Conservation (phyloP, 2,113 vertebrate species). For the Pungitius pungitius region DNA sequence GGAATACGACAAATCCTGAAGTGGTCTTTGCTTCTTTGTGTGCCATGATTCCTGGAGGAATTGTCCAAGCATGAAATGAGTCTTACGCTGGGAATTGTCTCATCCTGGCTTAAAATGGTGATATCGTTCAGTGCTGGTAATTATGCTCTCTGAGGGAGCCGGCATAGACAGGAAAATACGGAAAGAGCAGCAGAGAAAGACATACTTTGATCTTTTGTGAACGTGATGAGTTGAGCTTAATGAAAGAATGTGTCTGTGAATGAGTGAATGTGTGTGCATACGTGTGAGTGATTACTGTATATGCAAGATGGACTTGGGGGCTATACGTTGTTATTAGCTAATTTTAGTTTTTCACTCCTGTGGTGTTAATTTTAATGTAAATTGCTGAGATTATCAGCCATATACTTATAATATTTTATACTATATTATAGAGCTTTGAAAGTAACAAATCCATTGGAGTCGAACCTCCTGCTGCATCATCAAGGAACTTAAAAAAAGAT, state of each 20-base stretch:
- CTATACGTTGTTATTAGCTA: slow-evolving; percentile 19
- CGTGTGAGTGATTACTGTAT: slow-evolving; percentile 28
- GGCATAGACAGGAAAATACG: slow-evolving; percentile 60
- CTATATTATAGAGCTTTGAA: background rate
- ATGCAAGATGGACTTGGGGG: slow-evolving; percentile 30
- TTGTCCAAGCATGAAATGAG: slow-evolving; percentile 82
- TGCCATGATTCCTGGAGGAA: slow-evolving; percentile 75
- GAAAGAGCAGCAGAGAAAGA: slow-evolving; percentile 66
- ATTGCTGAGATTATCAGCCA: background rate
- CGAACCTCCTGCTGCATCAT: background rate
- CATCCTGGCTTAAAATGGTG: slow-evolving; percentile 77
- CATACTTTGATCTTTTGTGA: slow-evolving; percentile 78
- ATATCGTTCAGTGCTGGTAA: slow-evolving; percentile 79
- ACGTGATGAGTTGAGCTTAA: slow-evolving; percentile 61
- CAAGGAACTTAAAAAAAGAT: background rate
- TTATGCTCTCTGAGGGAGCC: slow-evolving; percentile 75
- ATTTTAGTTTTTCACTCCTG: background rate
- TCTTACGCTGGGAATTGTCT: slow-evolving; percentile 78
- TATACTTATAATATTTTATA: background rate
- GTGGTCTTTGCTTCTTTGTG: slow-evolving; percentile 73
- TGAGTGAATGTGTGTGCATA: slow-evolving; percentile 40
- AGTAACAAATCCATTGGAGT: background rate
- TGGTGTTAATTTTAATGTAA: slow-evolving; percentile 7
- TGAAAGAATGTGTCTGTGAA: slow-evolving; percentile 57
- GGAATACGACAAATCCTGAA: slow-evolving; percentile 71